Evolutionary conservation across 2,888 invertebrate species (phyloP), one percentile per base, ranked within the genome.

Genomic region (Carcina quercana): DNA sequence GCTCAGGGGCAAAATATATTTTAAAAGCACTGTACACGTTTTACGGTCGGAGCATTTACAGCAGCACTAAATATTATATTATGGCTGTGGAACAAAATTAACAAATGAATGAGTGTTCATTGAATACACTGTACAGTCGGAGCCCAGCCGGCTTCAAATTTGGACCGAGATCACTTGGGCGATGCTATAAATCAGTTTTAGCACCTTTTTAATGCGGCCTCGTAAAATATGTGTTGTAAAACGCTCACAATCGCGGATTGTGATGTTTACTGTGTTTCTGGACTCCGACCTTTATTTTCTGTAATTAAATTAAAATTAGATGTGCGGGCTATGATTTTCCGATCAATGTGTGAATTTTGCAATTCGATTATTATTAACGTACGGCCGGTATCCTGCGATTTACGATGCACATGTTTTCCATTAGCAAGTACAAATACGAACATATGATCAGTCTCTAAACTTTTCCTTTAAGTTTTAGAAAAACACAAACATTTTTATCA

Each of bases 151-250:
- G 49, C 41, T 53, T 56, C 54, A 59, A 65, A 65, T 60, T 65
- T 58, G 57, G 62, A 63, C 46, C 45, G 53, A 53, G 47, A 41
- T 24, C 24, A 24, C 24, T 24, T 11, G 3, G 24, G 10, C 44
- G 31, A n/a, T n/a, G 50, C 44, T 52, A 54, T 82, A 82, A 82
- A 80, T 82, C 80, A 83, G 61, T 65, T 75, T 79, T 73, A 74
- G 71, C 65, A 58, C 65, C 58, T 55, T 70, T 75, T 79, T 82
- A 75, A 82, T 74, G 72, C 63, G 59, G 58, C 45, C 39, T 59
- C 57, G 63, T 75, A 69, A 78, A 71, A 62, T 61, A 56, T 60
- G 60, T 53, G 67, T 71, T 61, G 64, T 59, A 52, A 48, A 54
- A 50, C 46, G 49, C 48, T 50, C 50, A 51, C 37, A 43, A 43